These are phyloP conservation scores for Matsumyia berberina DNA, from an alignment of 2,888 invertebrate genomes.

Conservation along the genomic window DNA sequence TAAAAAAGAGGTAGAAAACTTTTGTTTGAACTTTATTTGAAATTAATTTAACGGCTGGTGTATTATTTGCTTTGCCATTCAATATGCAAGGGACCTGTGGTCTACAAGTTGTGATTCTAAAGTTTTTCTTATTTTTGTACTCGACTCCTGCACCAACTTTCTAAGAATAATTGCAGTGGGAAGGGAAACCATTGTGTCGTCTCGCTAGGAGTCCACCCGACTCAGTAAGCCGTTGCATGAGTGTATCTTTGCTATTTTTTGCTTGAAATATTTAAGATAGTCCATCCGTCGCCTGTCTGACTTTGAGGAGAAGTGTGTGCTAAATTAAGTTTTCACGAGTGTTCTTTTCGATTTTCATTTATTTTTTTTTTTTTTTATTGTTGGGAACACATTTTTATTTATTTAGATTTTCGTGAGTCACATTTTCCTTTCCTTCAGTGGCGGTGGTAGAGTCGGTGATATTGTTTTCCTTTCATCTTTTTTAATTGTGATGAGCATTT, in stretches of 20 bases:
- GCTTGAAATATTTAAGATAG: slow-evolving; percentile 59
- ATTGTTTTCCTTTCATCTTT: slow-evolving; percentile 59
- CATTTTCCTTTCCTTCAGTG: slow-evolving; percentile 44
- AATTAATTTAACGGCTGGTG: not conserved
- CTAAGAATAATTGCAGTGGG: not conserved
- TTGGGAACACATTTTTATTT: slow-evolving; percentile 57
- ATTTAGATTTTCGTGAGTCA: slow-evolving; percentile 71
- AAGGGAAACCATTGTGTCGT: slow-evolving; percentile 10
- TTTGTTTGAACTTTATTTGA: slow-evolving; percentile 29
- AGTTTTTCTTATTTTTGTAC: slow-evolving; percentile 29
- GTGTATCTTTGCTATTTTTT: slow-evolving; percentile 20
- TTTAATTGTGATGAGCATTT: slow-evolving; percentile 59
- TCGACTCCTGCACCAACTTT: slow-evolving; percentile 29
- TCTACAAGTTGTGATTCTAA: not conserved
- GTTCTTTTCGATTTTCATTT: slow-evolving; percentile 40
- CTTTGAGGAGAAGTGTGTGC: slow-evolving; percentile 73
- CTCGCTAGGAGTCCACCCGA: slow-evolving; percentile 31
- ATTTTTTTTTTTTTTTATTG: slow-evolving; percentile 26
- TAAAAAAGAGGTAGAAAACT: not conserved
- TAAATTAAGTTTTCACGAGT: slow-evolving; percentile 74
- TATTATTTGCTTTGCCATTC: slow-evolving; percentile 24
- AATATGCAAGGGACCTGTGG: slow-evolving; percentile 3
- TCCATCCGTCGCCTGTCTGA: slow-evolving; percentile 69
- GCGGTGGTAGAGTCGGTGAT: slow-evolving; percentile 38
- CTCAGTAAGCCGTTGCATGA: slow-evolving; percentile 18